These are phyloP conservation scores for Aphelenchoides fujianensis DNA, from an alignment of 1,140 invertebrate species.

Conservation along the genomic window DNA sequence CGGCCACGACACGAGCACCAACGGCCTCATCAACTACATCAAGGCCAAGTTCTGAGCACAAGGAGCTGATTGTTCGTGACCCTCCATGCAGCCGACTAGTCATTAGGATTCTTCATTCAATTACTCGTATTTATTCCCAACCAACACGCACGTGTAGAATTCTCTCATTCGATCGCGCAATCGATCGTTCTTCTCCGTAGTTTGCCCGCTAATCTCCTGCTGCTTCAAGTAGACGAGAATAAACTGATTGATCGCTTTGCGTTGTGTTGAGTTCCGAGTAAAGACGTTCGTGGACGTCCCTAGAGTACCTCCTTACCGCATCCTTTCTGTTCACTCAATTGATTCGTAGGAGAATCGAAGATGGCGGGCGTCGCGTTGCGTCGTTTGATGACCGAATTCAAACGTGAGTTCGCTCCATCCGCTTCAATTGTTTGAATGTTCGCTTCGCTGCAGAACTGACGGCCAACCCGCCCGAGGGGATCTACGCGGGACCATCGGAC, in stretches of 20 bases:
- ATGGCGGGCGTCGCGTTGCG: slow-evolving; percentile 96
- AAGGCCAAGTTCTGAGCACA: slow-evolving; percentile 65
- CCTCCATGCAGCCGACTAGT: too few species aligned
- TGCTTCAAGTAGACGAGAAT: too few species aligned
- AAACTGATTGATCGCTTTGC: slow-evolving; percentile 5
- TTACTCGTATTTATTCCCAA: slow-evolving; percentile 15
- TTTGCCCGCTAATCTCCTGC: too few species aligned
- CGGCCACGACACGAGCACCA: slow-evolving; percentile 82
- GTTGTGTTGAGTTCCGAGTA: too few species aligned
- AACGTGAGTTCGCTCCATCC: too few species aligned
- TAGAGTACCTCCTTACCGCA: too few species aligned
- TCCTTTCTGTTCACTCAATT: not conserved
- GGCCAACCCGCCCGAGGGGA: slow-evolving; percentile 95
- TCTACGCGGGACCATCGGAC: slow-evolving; percentile 87
- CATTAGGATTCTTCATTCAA: too few species aligned
- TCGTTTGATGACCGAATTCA: slow-evolving; percentile 94
- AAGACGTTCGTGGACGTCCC: not conserved
- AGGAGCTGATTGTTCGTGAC: not conserved
- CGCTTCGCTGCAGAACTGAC: slow-evolving; percentile 82
- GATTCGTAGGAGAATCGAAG: too few species aligned
- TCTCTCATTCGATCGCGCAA: not conserved
- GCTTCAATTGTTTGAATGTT: slow-evolving; percentile 14
- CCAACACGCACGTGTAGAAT: not conserved
- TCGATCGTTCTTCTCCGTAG: not conserved
- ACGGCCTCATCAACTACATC: slow-evolving; percentile 89